Evolutionary conservation across 2,797 vertebrate genomes (phyloP).

Genomic region (Apogon hyalosoma): DNA sequence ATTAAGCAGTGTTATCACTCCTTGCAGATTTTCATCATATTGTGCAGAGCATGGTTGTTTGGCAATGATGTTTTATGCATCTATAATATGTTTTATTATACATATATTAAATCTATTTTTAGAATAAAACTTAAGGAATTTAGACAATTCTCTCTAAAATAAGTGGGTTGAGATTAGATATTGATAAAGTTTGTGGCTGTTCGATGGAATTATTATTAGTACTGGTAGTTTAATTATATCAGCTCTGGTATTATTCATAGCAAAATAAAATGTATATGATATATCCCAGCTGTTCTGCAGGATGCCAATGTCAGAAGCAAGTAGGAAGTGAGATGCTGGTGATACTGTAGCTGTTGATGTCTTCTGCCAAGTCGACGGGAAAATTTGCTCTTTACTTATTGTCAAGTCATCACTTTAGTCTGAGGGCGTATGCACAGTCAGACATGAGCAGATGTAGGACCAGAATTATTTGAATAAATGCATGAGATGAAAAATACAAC

Average conservation of each 20-base stretch:
- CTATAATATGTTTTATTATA: too few species aligned
- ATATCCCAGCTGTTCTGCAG: constrained; percentile 8
- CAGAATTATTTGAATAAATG: constrained; percentile 24
- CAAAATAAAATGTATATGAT: not conserved
- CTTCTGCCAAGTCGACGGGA: not conserved
- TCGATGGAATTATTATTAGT: too few species aligned
- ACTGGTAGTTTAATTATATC: too few species aligned
- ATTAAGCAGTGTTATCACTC: too few species aligned
- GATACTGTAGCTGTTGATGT: not conserved
- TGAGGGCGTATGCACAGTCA: constrained; percentile 4
- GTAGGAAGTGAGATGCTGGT: constrained; percentile 1
- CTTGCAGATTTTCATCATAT: too few species aligned
- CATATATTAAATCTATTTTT: too few species aligned
- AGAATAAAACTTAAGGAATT: too few species aligned
- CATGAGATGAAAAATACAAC: constrained; percentile 23
- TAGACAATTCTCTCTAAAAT: too few species aligned
- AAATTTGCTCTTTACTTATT: not conserved
- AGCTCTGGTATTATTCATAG: not conserved
- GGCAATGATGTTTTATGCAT: too few species aligned
- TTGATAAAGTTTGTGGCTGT: too few species aligned
- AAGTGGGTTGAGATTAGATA: too few species aligned
- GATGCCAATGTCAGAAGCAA: not conserved
- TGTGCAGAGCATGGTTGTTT: too few species aligned
- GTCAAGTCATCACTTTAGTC: constrained; percentile 7
- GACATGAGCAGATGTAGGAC: constrained; percentile 13